phyloP scores from a whole-genome alignment of 1,140 invertebrate species.

The Acyrthosiphon pisum region DNA sequence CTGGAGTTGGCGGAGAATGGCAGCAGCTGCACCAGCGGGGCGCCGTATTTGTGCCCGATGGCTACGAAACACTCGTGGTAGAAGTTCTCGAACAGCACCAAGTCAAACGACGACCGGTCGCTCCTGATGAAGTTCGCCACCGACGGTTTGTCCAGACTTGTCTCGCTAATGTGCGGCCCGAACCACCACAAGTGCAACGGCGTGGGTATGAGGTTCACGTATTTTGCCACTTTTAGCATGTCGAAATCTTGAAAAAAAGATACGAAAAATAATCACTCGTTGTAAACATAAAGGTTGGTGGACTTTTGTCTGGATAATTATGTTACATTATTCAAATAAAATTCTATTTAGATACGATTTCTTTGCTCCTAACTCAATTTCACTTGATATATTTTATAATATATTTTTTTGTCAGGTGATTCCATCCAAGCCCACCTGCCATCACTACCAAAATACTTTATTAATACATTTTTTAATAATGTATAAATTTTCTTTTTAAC shows the following conservation, averaged over 20 bases:
- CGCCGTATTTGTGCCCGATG: conserved; percentile 21
- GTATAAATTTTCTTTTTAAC: no score
- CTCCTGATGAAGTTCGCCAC: not conserved
- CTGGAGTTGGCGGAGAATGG: conserved; percentile 21
- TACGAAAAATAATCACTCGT: not conserved
- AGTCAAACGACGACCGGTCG: conserved; percentile 4
- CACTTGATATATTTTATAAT: no score
- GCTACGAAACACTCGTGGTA: conserved; percentile 19
- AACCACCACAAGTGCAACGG: conserved; percentile 33
- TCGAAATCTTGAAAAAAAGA: conserved; percentile 4
- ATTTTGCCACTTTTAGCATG: not conserved
- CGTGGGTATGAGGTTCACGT: not conserved
- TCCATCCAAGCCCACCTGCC: no score
- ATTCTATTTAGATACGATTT: not conserved
- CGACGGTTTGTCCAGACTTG: not conserved
- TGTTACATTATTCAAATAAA: not conserved
- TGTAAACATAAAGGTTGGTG: not conserved
- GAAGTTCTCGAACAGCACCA: conserved; percentile 49
- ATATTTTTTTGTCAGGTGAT: no score
- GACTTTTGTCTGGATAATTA: not conserved
- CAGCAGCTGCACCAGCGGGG: conserved; percentile 29
- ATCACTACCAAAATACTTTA: not conserved
- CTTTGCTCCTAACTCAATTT: no score
- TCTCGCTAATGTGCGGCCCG: conserved; percentile 22
- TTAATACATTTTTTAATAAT: not conserved